phyloP scores from a whole-genome alignment of 2,797 vertebrate genomes.

The Alfaro cultratus region DNA sequence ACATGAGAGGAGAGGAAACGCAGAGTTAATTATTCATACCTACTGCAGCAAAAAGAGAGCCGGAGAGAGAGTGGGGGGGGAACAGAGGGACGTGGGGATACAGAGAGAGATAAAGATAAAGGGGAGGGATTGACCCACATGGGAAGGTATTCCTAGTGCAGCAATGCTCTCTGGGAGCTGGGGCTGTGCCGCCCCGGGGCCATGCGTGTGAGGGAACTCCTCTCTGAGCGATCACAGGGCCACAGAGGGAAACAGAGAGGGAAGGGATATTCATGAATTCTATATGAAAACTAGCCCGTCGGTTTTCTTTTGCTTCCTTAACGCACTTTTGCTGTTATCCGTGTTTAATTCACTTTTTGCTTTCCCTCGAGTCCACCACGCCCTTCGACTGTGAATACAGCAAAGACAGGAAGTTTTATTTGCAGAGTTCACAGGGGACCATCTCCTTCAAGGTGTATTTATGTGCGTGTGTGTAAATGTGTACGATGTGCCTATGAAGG shows the following conservation, averaged over 20 bases:
- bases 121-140: slow-evolving; percentile 66
- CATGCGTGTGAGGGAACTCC: slow-evolving; percentile 67
- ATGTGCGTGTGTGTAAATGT: slow-evolving; percentile 18
- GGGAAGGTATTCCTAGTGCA: slow-evolving; percentile 69
- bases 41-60: slow-evolving; percentile 66
- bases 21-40: slow-evolving; percentile 83
- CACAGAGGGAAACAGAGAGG: slow-evolving; percentile 35
- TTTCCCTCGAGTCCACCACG: slow-evolving; percentile 51
- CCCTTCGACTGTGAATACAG: slow-evolving; percentile 45
- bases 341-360: slow-evolving; percentile 48
- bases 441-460: slow-evolving; percentile 41
- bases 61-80: slow-evolving; percentile 14
- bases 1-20: slow-evolving; percentile 74
- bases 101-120: slow-evolving; percentile 23
- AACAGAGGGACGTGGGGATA: slow-evolving; percentile 6
- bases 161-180: slow-evolving; percentile 66
- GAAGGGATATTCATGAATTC: slow-evolving; percentile 52
- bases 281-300: slow-evolving; percentile 47
- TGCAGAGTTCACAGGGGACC: slow-evolving; percentile 35
- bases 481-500: slow-evolving; percentile 24
- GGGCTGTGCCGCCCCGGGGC: slow-evolving; percentile 63
- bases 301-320: slow-evolving; percentile 52
- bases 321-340: slow-evolving; percentile 57
- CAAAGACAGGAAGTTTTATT: slow-evolving; percentile 44
- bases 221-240: slow-evolving; percentile 51